Conservation (phyloP, 2,797 vertebrate species). For the Cryptoprocta ferox region DNA sequence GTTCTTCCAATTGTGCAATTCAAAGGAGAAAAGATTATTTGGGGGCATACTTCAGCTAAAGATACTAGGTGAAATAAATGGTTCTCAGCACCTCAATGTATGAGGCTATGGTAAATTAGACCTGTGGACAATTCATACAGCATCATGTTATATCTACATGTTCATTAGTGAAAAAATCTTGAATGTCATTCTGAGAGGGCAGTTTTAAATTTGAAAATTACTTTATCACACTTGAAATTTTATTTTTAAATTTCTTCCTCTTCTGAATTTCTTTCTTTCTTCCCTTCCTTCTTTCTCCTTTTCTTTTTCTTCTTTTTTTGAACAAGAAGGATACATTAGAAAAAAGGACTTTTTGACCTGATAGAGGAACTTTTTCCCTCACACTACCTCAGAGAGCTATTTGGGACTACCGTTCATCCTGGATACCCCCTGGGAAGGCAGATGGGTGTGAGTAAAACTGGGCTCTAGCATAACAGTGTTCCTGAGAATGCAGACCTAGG, state of each 20-base stretch:
- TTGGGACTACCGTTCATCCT: not conserved
- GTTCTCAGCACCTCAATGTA: not conserved
- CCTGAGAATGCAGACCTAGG: not conserved
- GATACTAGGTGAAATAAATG: not conserved
- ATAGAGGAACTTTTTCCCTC: not conserved
- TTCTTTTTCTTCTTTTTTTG: not conserved
- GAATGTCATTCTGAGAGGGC: not conserved
- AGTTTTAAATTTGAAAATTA: conserved; percentile 46
- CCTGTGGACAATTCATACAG: not conserved
- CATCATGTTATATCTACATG: not conserved
- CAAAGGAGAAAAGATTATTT: conserved; percentile 46
- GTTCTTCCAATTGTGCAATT: conserved; percentile 37
- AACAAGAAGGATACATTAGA: not conserved
- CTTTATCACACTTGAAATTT: conserved; percentile 38
- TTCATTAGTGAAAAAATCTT: conserved; percentile 29
- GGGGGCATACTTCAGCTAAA: conserved; percentile 27
- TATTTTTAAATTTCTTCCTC: not conserved
- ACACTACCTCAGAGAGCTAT: not conserved
- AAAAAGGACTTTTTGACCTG: not conserved
- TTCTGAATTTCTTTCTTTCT: not conserved
- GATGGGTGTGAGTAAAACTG: not conserved
- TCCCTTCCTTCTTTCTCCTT: fast-evolving
- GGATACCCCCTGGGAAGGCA: not conserved
- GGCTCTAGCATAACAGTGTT: not conserved
- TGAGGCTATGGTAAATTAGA: not conserved